These are phyloP conservation scores for Polyergus mexicanus DNA, from an alignment of 1,140 invertebrate species.

Conservation along the genomic window DNA sequence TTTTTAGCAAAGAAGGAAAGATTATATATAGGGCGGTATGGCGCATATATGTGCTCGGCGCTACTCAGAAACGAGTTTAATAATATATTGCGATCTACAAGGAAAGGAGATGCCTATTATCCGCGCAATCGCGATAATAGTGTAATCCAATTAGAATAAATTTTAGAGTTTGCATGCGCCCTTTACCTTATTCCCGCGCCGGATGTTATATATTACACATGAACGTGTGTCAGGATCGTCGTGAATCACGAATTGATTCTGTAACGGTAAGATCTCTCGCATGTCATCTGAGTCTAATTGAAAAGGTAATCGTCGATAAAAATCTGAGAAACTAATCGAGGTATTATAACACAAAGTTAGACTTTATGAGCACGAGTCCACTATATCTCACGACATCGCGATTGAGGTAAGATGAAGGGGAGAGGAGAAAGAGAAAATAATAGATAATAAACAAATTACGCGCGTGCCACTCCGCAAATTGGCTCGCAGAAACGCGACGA, in stretches of 20 bases:
- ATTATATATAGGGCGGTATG: background rate
- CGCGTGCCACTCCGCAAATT: background rate
- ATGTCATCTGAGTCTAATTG: background rate
- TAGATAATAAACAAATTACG: background rate
- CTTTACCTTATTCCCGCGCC: constrained; percentile 53
- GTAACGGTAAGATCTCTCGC: background rate
- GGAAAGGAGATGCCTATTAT: background rate
- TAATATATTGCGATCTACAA: background rate
- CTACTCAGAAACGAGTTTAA: background rate
- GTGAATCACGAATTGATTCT: constrained; percentile 40
- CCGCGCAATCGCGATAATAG: constrained; percentile 8
- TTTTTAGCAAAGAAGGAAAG: background rate
- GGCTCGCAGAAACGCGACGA: background rate
- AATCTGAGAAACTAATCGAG: background rate
- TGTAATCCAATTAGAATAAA: constrained; percentile 17
- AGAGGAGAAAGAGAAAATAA: background rate
- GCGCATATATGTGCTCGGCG: background rate
- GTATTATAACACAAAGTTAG: too few species aligned
- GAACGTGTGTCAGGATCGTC: constrained; percentile 52
- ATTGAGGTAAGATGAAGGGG: background rate
- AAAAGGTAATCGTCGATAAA: background rate
- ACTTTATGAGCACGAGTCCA: background rate
- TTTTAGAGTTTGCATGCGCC: constrained; percentile 37
- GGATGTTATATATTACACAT: constrained; percentile 51
- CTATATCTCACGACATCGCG: background rate